phyloP scores from a whole-genome alignment of 2,113 vertebrate species.

The Atherinomorus stipes region DNA sequence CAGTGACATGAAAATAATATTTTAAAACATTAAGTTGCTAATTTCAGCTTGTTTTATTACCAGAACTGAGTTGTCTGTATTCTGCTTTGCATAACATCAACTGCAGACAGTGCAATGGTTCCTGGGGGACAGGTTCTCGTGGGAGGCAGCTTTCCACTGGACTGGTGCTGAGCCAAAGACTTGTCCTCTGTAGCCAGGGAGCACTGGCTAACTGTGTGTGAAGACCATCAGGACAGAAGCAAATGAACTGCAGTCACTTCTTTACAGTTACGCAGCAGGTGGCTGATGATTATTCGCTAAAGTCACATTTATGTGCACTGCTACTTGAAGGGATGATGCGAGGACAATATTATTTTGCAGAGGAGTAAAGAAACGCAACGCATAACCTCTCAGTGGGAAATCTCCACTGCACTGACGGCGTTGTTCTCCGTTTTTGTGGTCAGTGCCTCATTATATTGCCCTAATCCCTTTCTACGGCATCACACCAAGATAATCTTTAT shows the following conservation, averaged over 20 bases:
- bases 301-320: slow-evolving; percentile 41
- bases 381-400: slow-evolving; percentile 12
- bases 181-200: slow-evolving; percentile 37
- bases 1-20: slow-evolving; percentile 30
- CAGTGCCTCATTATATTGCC: slow-evolving; percentile 1
- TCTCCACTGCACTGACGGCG: not conserved
- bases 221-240: slow-evolving; percentile 63
- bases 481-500: not conserved
- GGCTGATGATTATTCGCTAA: slow-evolving; percentile 43
- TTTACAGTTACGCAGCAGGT: slow-evolving; percentile 53
- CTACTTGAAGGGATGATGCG: slow-evolving; percentile 52
- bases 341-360: slow-evolving; percentile 33
- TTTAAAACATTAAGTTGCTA: slow-evolving; percentile 9
- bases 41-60: slow-evolving; percentile 36
- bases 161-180: slow-evolving; percentile 53
- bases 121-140: slow-evolving; percentile 30
- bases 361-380: slow-evolving; percentile 9
- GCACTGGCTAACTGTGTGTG: slow-evolving; percentile 61
- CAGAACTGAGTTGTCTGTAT: slow-evolving; percentile 17
- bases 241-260: slow-evolving; percentile 31
- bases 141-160: slow-evolving; percentile 45
- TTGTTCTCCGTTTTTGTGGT: slow-evolving; percentile 10
- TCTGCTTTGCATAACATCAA: slow-evolving; percentile 29
- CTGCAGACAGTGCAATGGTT: slow-evolving; percentile 31
- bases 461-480: slow-evolving; percentile 16